Percentiles rank a stretch among this genome's conserved stretches.
These are phyloP conservation scores for Drosophila novamexicana DNA, from an alignment of 1,140 invertebrate genomes.

Conservation along the genomic window DNA sequence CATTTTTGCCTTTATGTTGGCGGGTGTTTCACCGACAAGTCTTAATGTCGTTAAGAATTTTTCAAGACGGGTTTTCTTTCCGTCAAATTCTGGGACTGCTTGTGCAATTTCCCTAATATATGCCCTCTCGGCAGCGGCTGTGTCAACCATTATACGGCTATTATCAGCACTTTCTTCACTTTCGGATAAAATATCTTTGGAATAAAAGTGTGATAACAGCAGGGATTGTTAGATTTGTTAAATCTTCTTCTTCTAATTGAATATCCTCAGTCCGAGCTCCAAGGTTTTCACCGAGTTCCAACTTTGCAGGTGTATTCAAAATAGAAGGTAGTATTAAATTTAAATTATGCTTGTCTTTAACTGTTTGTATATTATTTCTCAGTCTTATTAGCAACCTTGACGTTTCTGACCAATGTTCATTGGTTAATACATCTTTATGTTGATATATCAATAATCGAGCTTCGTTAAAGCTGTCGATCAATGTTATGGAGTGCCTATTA, in stretches of 20 bases:
- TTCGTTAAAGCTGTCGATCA: conserved; percentile 12
- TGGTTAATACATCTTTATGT: conserved; percentile 29
- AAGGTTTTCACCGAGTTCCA: conserved; percentile 8
- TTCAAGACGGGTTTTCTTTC: conserved; percentile 19
- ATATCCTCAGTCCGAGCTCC: conserved; percentile 9
- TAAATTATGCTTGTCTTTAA: conserved; percentile 16
- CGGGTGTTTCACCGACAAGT: conserved; percentile 9
- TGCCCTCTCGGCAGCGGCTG: conserved; percentile 18
- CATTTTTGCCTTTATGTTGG: too few species aligned
- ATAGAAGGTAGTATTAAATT: conserved; percentile 10
- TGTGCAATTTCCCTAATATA: conserved; percentile 15
- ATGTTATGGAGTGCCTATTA: conserved; percentile 17
- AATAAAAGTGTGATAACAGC: conserved; percentile 28
- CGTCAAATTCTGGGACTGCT: conserved; percentile 16
- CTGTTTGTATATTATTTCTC: conserved; percentile 8
- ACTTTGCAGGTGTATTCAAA: conserved; percentile 18
- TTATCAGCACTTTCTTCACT: neutral
- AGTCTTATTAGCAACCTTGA: conserved; percentile 9
- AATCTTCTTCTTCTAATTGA: conserved; percentile 17
- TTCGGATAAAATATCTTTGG: conserved; percentile 3
- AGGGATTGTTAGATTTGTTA: conserved; percentile 16
- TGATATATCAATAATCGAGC: conserved; percentile 9
- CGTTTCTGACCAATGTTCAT: conserved; percentile 25
- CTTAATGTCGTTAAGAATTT: conserved; percentile 10
- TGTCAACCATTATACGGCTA: neutral